These are phyloP conservation scores for Urocolius indicus DNA, from an alignment of 2,113 vertebrate genomes.

Conservation along the genomic window DNA sequence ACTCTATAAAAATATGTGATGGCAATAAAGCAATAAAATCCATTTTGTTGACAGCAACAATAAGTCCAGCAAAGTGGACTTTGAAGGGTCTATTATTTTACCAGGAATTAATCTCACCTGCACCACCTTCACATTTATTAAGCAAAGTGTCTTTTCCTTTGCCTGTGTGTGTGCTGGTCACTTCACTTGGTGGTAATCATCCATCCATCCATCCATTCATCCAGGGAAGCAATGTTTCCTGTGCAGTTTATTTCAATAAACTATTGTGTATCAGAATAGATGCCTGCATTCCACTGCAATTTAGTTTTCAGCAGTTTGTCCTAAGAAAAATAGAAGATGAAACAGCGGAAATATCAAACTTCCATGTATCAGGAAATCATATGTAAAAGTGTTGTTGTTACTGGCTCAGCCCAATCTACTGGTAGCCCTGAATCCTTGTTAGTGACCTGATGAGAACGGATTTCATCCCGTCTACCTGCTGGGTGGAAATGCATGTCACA, in stretches of 20 bases:
- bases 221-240: conserved; percentile 22
- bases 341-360: conserved; percentile 63
- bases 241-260: conserved; percentile 36
- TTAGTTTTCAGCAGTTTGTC: conserved; percentile 54
- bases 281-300: conserved; percentile 55
- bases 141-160: background rate
- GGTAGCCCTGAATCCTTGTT: conserved; percentile 43
- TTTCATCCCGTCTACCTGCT: conserved; percentile 67
- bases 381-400: conserved; percentile 68
- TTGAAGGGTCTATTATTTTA: background rate
- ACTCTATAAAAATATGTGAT: background rate
- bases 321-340: conserved; percentile 69
- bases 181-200: background rate
- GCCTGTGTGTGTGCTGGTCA: background rate
- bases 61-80: background rate
- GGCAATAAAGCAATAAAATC: background rate
- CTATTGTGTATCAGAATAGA: conserved; percentile 55
- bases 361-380: conserved; percentile 62
- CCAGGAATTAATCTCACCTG: background rate
- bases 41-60: background rate
- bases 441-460: conserved; percentile 61
- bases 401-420: conserved; percentile 58
- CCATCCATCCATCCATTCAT: background rate
- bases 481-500: conserved; percentile 71
- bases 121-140: background rate